These are phyloP conservation scores for Microctonus brassicae DNA, from an alignment of 2,888 invertebrate species.

Conservation along the genomic window DNA sequence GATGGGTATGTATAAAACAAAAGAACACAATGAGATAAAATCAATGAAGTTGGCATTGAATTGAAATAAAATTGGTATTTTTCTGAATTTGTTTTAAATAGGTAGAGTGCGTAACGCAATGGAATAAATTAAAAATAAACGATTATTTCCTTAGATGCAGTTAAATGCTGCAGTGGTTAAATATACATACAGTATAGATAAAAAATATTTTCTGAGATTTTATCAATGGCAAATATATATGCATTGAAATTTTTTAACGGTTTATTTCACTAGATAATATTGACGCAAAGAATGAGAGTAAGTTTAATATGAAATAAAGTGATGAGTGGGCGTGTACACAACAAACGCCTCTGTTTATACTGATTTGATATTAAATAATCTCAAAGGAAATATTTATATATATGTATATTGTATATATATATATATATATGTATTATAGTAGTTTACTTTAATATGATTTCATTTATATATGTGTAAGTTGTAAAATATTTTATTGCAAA, in stretches of 20 bases:
- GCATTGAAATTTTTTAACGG: constrained; percentile 56
- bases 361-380: too few relatives aligned
- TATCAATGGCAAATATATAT: constrained; percentile 27
- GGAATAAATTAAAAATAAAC: background rate
- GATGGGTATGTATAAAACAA: constrained; percentile 3
- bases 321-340: constrained; percentile 36
- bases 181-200: background rate
- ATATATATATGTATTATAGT: too few relatives aligned
- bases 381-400: too few relatives aligned
- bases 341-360: constrained; percentile 38
- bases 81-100: background rate
- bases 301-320: constrained; percentile 48
- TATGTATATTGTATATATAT: too few relatives aligned
- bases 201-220: constrained; percentile 9
- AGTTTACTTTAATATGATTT: too few relatives aligned
- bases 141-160: background rate
- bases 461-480: too few relatives aligned
- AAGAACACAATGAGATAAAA: constrained; percentile 39
- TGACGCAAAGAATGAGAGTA: constrained; percentile 47
- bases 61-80: constrained; percentile 39
- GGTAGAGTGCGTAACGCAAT: constrained; percentile 20
- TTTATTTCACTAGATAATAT: constrained; percentile 61
- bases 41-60: constrained; percentile 46
- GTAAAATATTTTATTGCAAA: background rate
- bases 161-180: background rate